phyloP scores from a whole-genome alignment of 2,888 invertebrate genomes.

The Stegana nigrithorax region DNA sequence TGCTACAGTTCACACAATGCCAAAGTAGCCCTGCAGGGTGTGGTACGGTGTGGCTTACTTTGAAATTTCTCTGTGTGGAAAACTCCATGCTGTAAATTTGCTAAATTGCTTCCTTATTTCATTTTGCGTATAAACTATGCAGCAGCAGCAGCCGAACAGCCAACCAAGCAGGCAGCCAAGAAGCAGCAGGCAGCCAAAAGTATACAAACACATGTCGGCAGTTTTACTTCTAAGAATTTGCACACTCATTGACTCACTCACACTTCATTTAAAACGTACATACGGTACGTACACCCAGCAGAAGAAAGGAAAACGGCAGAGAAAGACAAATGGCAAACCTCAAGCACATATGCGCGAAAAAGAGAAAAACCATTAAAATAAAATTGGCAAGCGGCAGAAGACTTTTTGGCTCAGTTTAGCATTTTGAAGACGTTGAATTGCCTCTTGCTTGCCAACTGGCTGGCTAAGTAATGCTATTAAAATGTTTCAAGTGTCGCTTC shows the following conservation, averaged over 20 bases:
- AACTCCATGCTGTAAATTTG: slow-evolving; percentile 48
- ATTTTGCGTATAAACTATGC: slow-evolving; percentile 53
- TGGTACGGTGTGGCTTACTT: too few relatives aligned
- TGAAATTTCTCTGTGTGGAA: neutral
- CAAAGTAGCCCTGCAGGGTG: too few relatives aligned
- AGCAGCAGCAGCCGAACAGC: slow-evolving; percentile 24
- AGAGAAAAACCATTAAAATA: neutral
- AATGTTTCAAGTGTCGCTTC: too few relatives aligned
- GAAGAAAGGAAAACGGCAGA: neutral
- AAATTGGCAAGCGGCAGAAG: too few relatives aligned
- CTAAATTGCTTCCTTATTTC: slow-evolving; percentile 60
- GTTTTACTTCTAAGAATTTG: too few relatives aligned
- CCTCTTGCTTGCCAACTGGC: too few relatives aligned
- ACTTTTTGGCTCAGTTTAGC: slow-evolving; percentile 1
- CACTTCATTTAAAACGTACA: neutral
- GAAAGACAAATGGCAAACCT: neutral
- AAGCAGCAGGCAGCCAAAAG: neutral
- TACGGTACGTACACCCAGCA: neutral
- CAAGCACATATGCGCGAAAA: neutral
- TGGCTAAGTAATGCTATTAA: too few relatives aligned
- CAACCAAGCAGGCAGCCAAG: neutral
- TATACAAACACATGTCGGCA: neutral
- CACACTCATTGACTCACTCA: slow-evolving; percentile 9
- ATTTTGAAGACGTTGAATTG: too few relatives aligned
- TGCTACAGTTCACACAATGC: too few relatives aligned